Base-by-base conservation (phyloP, 2,797 vertebrate species). In the Phyllotis vaccarum region DNA sequence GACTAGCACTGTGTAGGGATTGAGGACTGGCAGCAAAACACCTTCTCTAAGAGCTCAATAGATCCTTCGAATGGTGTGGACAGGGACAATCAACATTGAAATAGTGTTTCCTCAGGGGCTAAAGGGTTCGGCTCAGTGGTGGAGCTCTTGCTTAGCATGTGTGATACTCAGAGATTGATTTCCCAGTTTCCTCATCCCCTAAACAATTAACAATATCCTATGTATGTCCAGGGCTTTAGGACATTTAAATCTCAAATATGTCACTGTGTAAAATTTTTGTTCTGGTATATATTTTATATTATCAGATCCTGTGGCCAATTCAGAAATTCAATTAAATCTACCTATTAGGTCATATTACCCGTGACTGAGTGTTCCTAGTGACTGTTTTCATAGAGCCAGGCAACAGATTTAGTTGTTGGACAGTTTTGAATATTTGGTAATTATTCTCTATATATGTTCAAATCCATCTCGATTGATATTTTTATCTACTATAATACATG, bases 361-460 rank as follows among this genome's bases (percentile, higher is more conserved):
- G 75, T 86, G 17, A n/a, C 81, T 79, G n/a, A 94, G 34, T 81
- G 46, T 94, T 97, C 86, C 81, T 22, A 86, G 62, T 31, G 66
- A 85, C 68, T 88, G 56, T 52, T 88, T 95, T 21, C 68, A 1
- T 13, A 88, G 62, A 17, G 5, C 56, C 43, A 93, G 37, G 58
- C 62, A 49, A 64, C 79, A 37, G 52, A 58, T 82, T 94, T 79
- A 94, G 60, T 88, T 22, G 14, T 81, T 87, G 40, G 52, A 88
- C 19, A 93, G 89, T 31, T 93, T 95, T 91, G 66, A 86, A 79
- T 64, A 16, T 93, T 95, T 86, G 40, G 22, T 95, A 96, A 86
- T 88, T 85, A 94, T 88, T 87, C 90, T 76, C 22, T 80, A 5
- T 46, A 68, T 74, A 6, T 16, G 37, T 90, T 93, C 66, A 95